These are phyloP conservation scores for Diloba caeruleocephala DNA, from an alignment of 2,888 invertebrate species.

Conservation along the genomic window DNA sequence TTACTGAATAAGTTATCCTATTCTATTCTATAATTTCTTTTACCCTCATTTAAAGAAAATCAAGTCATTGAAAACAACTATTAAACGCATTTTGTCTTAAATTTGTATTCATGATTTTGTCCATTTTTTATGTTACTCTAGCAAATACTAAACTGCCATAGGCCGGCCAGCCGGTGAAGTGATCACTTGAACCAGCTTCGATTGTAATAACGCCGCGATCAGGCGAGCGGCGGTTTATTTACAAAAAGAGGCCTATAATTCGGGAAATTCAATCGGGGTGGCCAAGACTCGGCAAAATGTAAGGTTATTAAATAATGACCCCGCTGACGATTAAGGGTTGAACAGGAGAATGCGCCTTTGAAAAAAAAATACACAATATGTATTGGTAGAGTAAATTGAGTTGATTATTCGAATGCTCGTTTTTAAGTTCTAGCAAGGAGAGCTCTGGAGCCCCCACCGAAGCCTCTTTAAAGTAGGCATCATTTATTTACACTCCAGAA, in stretches of 20 bases:
- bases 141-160: slow-evolving; percentile 41
- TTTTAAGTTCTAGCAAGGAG: no score
- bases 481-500: no score
- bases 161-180: no score
- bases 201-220: slow-evolving; percentile 38
- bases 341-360: slow-evolving; percentile 30
- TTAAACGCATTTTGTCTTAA: not conserved
- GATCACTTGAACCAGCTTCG: slow-evolving; percentile 36
- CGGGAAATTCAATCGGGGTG: slow-evolving; percentile 77
- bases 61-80: slow-evolving; percentile 45
- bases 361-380: no score
- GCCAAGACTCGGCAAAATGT: slow-evolving; percentile 68
- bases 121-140: slow-evolving; percentile 9
- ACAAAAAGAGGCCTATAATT: slow-evolving; percentile 83
- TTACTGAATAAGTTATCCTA: no score
- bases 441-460: no score
- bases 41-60: not conserved
- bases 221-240: slow-evolving; percentile 80
- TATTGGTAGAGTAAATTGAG: slow-evolving; percentile 25
- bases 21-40: no score
- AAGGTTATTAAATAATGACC: slow-evolving; percentile 84
- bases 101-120: not conserved
- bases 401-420: no score
- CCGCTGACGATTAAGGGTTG: slow-evolving; percentile 64
- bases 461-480: no score